These are phyloP conservation scores for Saguinus imperator DNA, from an alignment of 2,113 vertebrate species.

Conservation along the genomic window DNA sequence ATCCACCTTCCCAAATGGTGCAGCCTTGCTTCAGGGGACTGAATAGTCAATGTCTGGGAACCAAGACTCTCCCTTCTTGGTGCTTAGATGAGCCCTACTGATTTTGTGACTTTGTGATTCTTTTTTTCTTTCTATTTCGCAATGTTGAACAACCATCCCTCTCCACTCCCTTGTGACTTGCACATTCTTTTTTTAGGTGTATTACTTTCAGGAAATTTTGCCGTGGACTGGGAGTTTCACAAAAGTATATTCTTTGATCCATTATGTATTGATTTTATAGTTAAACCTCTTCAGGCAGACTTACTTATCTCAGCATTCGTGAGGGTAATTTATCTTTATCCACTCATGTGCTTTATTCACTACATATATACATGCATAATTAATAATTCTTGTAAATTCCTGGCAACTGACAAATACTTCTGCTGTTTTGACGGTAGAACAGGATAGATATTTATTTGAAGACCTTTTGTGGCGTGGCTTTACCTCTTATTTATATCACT, in stretches of 20 bases:
- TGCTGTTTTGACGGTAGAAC: not conserved
- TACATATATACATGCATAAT: not conserved
- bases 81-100: not conserved
- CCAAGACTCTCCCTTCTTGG: not conserved
- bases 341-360: not conserved
- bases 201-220: slow-evolving; percentile 41
- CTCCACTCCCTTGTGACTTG: not conserved
- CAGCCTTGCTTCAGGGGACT: not conserved
- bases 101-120: not conserved
- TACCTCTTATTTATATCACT: not conserved
- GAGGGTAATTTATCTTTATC: not conserved
- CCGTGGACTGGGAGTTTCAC: not conserved
- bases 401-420: not conserved
- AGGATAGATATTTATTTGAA: not conserved
- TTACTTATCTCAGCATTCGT: not conserved
- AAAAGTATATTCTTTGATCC: not conserved
- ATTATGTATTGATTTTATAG: not conserved
- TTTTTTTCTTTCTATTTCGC: not conserved
- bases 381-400: slow-evolving; percentile 30
- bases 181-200: not conserved
- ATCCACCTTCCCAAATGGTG: not conserved
- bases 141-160: not conserved
- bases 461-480: not conserved
- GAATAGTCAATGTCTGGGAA: not conserved
- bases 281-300: not conserved